phyloP scores from a whole-genome alignment of 2,113 vertebrate genomes.

The Brachionichthys hirsutus region DNA sequence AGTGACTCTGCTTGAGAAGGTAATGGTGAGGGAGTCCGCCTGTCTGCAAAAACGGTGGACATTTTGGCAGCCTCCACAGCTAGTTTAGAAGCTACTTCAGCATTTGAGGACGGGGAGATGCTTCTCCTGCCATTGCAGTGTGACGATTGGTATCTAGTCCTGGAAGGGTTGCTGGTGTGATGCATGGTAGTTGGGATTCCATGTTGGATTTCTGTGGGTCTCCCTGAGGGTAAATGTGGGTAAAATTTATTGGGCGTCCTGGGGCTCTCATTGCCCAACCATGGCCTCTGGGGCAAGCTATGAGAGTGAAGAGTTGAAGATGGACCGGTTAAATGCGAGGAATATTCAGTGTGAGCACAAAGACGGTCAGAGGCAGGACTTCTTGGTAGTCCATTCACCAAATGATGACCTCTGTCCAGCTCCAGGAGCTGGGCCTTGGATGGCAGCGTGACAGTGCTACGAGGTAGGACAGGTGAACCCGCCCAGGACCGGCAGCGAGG shows the following conservation, averaged over 20 bases:
- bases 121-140: constrained; percentile 26
- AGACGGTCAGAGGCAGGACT: constrained; percentile 69
- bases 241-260: constrained; percentile 46
- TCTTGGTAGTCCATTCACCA: constrained; percentile 57
- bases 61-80: constrained; percentile 59
- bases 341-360: constrained; percentile 45
- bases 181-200: constrained; percentile 28
- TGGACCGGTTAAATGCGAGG: constrained; percentile 8
- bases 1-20: constrained; percentile 45
- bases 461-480: constrained; percentile 61
- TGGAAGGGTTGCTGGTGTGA: constrained; percentile 14
- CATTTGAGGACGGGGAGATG: constrained; percentile 42
- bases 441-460: constrained; percentile 56
- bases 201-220: constrained; percentile 70
- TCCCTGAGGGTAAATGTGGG: constrained; percentile 59
- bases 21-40: constrained; percentile 57
- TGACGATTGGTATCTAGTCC: constrained; percentile 5
- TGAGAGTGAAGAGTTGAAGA: not conserved
- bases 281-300: constrained; percentile 15
- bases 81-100: constrained; percentile 53
- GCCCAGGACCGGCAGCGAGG: constrained; percentile 64
- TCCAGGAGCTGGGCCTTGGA: constrained; percentile 43
- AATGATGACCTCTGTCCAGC: constrained; percentile 28
- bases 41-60: constrained; percentile 54
- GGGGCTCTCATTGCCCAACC: constrained; percentile 41